These are phyloP conservation scores for Melanaphis sacchari DNA, from an alignment of 1,140 invertebrate genomes.

Conservation along the genomic window DNA sequence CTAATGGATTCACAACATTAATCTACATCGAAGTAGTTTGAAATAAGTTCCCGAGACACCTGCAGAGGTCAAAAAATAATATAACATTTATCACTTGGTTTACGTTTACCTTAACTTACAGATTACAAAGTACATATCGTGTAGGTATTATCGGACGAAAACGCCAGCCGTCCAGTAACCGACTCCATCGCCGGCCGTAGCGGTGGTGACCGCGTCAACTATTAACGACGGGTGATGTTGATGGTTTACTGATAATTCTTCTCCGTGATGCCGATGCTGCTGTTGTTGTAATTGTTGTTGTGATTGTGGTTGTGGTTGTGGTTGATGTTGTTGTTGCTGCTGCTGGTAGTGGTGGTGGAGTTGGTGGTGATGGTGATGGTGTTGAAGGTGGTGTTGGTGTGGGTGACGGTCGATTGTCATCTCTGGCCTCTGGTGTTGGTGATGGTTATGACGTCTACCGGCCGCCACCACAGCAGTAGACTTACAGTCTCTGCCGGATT, in stretches of 20 bases:
- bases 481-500: not conserved
- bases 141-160: slow-evolving; percentile 36
- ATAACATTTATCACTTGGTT: not conserved
- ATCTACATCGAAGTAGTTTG: not conserved
- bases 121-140: not conserved
- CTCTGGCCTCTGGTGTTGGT: not conserved
- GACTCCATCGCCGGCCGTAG: not conserved
- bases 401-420: not conserved
- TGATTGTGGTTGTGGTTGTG: not conserved
- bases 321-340: not conserved
- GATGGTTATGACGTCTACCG: not conserved
- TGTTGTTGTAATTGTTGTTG: not conserved
- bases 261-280: not conserved
- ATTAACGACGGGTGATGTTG: not conserved
- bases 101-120: not conserved
- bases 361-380: not conserved
- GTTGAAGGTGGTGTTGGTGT: not conserved
- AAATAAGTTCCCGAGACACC: not conserved
- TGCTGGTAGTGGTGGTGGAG: not conserved
- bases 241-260: not conserved
- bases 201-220: not conserved
- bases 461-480: not conserved
- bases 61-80: not conserved
- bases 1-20: not conserved
- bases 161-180: slow-evolving; percentile 42